Evolutionary conservation across 2,797 vertebrate genomes (phyloP).

Genomic region (Paguma larvata): DNA sequence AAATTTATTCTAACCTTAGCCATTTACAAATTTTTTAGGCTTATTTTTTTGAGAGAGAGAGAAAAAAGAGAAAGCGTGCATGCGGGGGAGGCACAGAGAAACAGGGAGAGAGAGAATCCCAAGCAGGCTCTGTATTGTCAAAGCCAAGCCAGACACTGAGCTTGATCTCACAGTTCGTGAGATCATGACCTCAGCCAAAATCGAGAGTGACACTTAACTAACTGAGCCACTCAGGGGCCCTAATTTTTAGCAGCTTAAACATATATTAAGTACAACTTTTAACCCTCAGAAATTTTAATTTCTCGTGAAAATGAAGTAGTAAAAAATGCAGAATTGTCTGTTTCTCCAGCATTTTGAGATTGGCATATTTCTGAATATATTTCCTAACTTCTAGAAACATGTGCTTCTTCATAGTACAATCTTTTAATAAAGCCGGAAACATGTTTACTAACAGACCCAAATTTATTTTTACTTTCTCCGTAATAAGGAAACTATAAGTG

Average conservation of each 20-base stretch:
- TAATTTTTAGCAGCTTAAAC: not conserved
- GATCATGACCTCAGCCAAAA: too few relatives aligned
- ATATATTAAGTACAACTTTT: not conserved
- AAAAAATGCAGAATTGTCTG: not conserved
- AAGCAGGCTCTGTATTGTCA: too few relatives aligned
- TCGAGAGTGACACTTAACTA: too few relatives aligned
- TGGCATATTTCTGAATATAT: not conserved
- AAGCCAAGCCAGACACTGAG: too few relatives aligned
- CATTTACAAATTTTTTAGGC: not conserved
- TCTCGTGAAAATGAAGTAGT: not conserved
- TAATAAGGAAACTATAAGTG: not conserved
- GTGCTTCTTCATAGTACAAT: not conserved
- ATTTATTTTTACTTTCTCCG: not conserved
- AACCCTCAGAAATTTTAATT: not conserved
- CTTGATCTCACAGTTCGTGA: too few relatives aligned
- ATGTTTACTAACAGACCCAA: not conserved
- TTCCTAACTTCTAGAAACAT: not conserved
- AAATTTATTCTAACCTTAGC: not conserved
- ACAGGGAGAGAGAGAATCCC: too few relatives aligned
- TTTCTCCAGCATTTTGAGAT: not conserved
- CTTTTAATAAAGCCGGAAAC: not conserved
- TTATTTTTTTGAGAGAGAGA: not conserved
- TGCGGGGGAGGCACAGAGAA: too few relatives aligned
- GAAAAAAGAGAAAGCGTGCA: too few relatives aligned
- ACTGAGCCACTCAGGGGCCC: too few relatives aligned